Evolutionary conservation across 1,140 invertebrate genomes (phyloP), one percentile per base, ranked within the genome.

Genomic region (Formica exsecta): DNA sequence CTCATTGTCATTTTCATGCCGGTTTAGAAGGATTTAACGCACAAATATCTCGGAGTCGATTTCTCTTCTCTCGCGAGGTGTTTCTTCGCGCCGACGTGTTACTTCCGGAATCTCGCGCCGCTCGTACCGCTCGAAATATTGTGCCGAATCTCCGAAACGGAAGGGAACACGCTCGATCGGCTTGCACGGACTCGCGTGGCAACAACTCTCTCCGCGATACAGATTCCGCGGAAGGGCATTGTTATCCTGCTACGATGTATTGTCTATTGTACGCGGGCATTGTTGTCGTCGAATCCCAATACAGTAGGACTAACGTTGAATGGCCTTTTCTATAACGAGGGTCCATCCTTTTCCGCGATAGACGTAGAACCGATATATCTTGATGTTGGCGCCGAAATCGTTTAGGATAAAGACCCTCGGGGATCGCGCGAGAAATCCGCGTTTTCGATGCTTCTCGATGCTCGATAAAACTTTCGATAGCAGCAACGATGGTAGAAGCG

Each of bases 1-100:
- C 68, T 83, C 68, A 73, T 83, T 83, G 79, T 83, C 79, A 73
- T 74, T 74, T 83, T 73, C 68, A 54, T 74, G 79, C 68, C 54
- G 25, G 68, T 44, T 51, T 48, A 16, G 66, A n/a, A 81, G 51
- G 38, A 81, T 83, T 51, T 74, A 83, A 83, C 54, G 38, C 36
- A 51, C 25, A 68, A 74, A 62, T 74, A 83, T 74, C 79, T 44
- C 57, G 6, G 5, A 54, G 25, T 51, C 62, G 41, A 41, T 79
- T 25, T 38, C 76, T 66, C 29, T 54, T 48, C 29, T 16, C 19
- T 36, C 32, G 5, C 16, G 3, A n/a, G 32, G 68, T 54, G 76
- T 71, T 59, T 51, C 36, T 71, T 41, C 38, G 66, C n/a, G 5
- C 25, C 64, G 41, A 11, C 25, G 36, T 9, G 41, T 36, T n/a